Conservation (phyloP, 2,888 invertebrate genomes). For the Tiphia femorata region DNA sequence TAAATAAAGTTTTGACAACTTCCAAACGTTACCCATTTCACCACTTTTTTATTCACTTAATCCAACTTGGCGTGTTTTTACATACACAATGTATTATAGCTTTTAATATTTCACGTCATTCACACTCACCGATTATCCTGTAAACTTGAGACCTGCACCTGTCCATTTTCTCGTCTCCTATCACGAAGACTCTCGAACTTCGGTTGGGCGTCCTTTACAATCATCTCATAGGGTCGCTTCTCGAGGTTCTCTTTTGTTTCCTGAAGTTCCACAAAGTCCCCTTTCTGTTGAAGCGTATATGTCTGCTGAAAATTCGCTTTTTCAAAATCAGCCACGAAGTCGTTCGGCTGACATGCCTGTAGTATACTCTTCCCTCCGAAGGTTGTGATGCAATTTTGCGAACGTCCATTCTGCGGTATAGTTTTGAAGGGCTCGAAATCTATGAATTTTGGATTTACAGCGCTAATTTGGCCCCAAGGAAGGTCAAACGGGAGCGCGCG, state of each 20-base stretch:
- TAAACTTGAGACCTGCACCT: conserved; percentile 18
- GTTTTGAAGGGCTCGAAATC: conserved; percentile 42
- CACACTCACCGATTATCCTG: conserved; percentile 37
- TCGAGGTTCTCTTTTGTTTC: conserved; percentile 59
- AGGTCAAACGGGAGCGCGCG: conserved; percentile 52
- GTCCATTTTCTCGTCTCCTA: conserved; percentile 12
- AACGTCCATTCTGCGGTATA: too few relatives aligned
- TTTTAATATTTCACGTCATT: too few relatives aligned
- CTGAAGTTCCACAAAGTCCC: conserved; percentile 52
- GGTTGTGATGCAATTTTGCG: too few relatives aligned
- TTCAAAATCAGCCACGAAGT: conserved; percentile 38
- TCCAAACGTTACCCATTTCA: too few relatives aligned
- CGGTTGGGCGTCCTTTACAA: conserved; percentile 44
- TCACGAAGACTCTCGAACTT: conserved; percentile 29
- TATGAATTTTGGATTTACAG: conserved; percentile 48
- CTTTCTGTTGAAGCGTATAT: conserved; percentile 37
- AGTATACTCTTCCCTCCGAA: conserved; percentile 14
- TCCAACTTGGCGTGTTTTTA: too few relatives aligned
- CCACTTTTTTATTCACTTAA: too few relatives aligned
- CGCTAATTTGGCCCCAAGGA: conserved; percentile 59
- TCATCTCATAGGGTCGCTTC: conserved; percentile 56
- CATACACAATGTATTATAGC: too few relatives aligned
- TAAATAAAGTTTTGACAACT: too few relatives aligned
- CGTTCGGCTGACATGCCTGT: conserved; percentile 20
- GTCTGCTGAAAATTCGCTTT: conserved; percentile 42